A percentile compares a stretch with the other conserved stretches of the same genome.
Conservation (phyloP, 2,888 invertebrate genomes). For the Erpobdella octoculata region DNA sequence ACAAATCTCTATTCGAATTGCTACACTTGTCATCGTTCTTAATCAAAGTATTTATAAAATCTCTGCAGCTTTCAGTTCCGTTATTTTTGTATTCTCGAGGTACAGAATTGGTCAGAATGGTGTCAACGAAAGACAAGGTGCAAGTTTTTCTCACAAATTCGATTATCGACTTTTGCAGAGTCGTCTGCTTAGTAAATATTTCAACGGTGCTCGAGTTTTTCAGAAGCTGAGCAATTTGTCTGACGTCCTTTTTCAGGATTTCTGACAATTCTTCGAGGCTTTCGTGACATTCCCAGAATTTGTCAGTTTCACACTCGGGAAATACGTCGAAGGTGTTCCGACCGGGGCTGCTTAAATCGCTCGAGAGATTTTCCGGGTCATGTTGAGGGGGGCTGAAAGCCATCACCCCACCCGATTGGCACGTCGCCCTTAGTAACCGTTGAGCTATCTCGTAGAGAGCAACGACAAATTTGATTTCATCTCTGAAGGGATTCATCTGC, state of each 20-base stretch:
- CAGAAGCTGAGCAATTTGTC: not conserved
- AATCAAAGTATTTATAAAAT: no score
- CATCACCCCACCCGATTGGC: no score
- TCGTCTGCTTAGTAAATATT: not conserved
- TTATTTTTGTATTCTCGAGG: no score
- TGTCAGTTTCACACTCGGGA: not conserved
- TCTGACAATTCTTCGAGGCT: not conserved
- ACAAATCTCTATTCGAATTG: no score
- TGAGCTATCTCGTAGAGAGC: not conserved
- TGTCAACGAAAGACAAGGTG: no score
- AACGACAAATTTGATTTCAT: constrained; percentile 36
- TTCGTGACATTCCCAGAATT: not conserved
- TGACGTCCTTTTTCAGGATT: not conserved
- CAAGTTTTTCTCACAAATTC: not conserved
- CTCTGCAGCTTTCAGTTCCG: no score
- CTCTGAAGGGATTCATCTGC: constrained; percentile 49
- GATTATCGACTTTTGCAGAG: not conserved
- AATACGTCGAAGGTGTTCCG: not conserved
- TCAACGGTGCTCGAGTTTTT: not conserved
- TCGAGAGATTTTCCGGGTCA: no score
- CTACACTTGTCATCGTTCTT: no score
- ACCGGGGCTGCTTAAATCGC: no score
- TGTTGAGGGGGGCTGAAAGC: no score
- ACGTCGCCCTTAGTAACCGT: no score
- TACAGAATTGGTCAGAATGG: no score